These are phyloP conservation scores for Ormyrus labotus DNA, from an alignment of 2,888 invertebrate genomes.

Conservation along the genomic window DNA sequence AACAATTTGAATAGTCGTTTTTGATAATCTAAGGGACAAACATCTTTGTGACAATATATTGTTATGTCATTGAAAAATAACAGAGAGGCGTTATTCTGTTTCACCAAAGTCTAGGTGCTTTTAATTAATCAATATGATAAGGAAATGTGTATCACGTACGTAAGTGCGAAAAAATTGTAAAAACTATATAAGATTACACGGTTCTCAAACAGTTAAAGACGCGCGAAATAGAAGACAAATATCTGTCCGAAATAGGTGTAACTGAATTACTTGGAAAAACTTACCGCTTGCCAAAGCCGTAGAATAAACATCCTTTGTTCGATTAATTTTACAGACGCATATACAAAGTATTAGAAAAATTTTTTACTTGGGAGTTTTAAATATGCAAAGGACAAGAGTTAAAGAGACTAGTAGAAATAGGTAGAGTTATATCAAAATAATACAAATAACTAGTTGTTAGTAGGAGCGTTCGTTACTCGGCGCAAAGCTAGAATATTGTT, in stretches of 20 bases:
- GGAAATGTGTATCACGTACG: not conserved
- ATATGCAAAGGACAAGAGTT: not conserved
- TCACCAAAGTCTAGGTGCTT: not conserved
- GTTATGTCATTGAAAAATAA: slow-evolving; percentile 23
- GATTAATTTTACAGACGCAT: slow-evolving; percentile 16
- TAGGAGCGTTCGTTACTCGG: not conserved
- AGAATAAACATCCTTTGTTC: not conserved
- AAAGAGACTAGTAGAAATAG: slow-evolving; percentile 35
- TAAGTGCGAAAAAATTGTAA: not conserved
- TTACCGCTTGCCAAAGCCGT: too few relatives aligned
- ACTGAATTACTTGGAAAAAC: too few relatives aligned
- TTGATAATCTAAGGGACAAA: slow-evolving; percentile 1
- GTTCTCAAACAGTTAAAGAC: too few relatives aligned
- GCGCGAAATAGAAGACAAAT: too few relatives aligned
- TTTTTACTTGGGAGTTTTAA: slow-evolving; percentile 22
- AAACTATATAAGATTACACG: not conserved
- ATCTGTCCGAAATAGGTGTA: too few relatives aligned
- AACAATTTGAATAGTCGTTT: slow-evolving; percentile 6
- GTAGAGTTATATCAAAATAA: slow-evolving; percentile 16
- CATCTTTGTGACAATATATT: slow-evolving; percentile 41
- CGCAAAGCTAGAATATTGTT: slow-evolving; percentile 41
- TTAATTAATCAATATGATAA: slow-evolving; percentile 2
- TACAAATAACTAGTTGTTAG: slow-evolving; percentile 26
- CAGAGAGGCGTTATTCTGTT: not conserved
- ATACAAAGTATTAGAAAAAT: slow-evolving; percentile 11